phyloP scores from a whole-genome alignment of 2,888 invertebrate species.

The Cephus sareptanus region DNA sequence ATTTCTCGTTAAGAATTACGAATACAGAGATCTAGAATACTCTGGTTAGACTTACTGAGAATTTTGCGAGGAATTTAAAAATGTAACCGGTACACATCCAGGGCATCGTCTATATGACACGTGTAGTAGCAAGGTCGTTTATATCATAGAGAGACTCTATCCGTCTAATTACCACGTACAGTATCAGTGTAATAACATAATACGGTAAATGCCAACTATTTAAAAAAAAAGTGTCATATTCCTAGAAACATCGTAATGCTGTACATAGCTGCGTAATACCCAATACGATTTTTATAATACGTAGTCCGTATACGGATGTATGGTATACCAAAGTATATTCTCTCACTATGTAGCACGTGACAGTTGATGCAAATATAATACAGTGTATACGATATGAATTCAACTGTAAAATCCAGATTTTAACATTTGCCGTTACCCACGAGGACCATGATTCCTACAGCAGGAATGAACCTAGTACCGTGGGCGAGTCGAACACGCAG shows the following conservation, averaged over 20 bases:
- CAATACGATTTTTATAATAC: no score
- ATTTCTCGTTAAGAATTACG: background rate
- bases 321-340: background rate
- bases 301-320: no score
- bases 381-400: background rate
- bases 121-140: no score
- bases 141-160: background rate
- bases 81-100: background rate
- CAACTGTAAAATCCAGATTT: background rate
- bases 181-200: background rate
- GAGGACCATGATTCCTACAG: background rate
- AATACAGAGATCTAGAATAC: background rate
- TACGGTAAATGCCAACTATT: background rate
- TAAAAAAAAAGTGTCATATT: no score
- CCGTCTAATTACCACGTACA: background rate
- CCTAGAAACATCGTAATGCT: background rate
- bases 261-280: no score
- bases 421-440: background rate
- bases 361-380: background rate
- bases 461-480: background rate
- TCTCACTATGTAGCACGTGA: no score
- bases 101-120: background rate
- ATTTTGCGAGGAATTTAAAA: background rate
- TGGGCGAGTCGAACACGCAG: background rate
- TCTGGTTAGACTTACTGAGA: background rate